Percentiles rank a stretch among this genome's conserved stretches.
These are phyloP conservation scores for Montipora efflorescens DNA, from an alignment of 64 coral and sea anemone genomes.

Conservation along the genomic window DNA sequence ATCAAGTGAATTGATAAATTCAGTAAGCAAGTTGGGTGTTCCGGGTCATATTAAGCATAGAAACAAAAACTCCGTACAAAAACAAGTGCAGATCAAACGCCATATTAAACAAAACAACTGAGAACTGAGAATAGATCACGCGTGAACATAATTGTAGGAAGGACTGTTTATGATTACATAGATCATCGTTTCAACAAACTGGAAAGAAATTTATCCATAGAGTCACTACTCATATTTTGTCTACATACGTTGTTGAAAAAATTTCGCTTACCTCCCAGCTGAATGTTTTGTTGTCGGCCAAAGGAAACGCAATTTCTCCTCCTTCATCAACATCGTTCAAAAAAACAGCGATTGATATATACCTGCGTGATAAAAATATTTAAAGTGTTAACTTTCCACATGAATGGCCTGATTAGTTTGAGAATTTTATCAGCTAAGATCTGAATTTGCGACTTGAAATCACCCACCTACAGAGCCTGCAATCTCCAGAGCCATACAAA, in stretches of 20 bases:
- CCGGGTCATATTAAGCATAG: too few species aligned
- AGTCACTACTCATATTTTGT: neutral
- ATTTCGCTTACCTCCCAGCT: constrained; percentile 78
- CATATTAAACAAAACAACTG: too few species aligned
- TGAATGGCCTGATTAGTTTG: neutral
- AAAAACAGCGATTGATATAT: constrained; percentile 81
- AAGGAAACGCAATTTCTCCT: constrained; percentile 81
- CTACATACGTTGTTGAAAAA: neutral
- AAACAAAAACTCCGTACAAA: too few species aligned
- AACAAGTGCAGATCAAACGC: too few species aligned
- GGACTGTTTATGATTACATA: too few species aligned
- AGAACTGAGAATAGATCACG: too few species aligned
- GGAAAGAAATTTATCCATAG: too few species aligned
- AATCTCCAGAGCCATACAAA: constrained; percentile 79
- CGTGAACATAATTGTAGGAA: too few species aligned
- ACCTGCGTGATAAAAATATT: constrained; percentile 36
- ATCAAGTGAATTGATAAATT: too few species aligned
- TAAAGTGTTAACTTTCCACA: neutral
- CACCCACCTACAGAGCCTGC: constrained; percentile 87
- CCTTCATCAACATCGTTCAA: constrained; percentile 86
- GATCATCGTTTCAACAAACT: too few species aligned
- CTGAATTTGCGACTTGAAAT: neutral
- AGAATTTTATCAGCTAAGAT: neutral
- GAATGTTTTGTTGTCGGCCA: constrained; percentile 87
- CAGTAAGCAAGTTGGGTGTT: too few species aligned